Conservation (phyloP, 2,113 vertebrate species). For the Pterophyllum scalare region DNA sequence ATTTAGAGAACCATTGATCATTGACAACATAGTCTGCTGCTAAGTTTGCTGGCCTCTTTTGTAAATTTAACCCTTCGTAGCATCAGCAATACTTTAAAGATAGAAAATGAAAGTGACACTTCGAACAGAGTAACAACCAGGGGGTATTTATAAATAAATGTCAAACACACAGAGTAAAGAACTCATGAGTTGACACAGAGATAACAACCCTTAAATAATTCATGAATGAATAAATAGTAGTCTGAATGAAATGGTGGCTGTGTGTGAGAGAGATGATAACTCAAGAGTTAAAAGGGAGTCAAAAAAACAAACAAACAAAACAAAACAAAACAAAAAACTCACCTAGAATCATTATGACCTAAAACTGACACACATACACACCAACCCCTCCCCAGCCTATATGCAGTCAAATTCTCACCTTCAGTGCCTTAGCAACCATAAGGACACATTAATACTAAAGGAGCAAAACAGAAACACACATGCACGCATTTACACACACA, state of each 20-base stretch:
- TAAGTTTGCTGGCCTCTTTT: conserved; percentile 12
- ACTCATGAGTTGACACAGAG: conserved; percentile 24
- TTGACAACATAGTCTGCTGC: conserved; percentile 2
- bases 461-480: conserved; percentile 42
- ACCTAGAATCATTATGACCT: conserved; percentile 49
- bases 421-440: conserved; percentile 57
- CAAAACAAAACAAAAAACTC: background rate
- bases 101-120: conserved; percentile 7
- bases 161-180: conserved; percentile 26
- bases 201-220: conserved; percentile 57
- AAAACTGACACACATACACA: conserved; percentile 66
- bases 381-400: conserved; percentile 13
- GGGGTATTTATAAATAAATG: conserved; percentile 43
- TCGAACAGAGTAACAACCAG: background rate
- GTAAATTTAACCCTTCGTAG: conserved; percentile 14
- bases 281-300: conserved; percentile 40
- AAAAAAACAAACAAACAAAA: conserved; percentile 10
- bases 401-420: conserved; percentile 69
- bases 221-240: conserved; percentile 50
- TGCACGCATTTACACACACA: conserved; percentile 25
- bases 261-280: conserved; percentile 41
- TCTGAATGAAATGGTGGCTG: conserved; percentile 28
- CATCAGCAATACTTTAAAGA: background rate
- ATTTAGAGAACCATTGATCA: background rate
- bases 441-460: conserved; percentile 38